A percentile compares a stretch with the other conserved stretches of the same genome.
Evolutionary conservation across 2,113 vertebrate genomes (phyloP).

Genomic region (Phalacrocorax pelagicus): DNA sequence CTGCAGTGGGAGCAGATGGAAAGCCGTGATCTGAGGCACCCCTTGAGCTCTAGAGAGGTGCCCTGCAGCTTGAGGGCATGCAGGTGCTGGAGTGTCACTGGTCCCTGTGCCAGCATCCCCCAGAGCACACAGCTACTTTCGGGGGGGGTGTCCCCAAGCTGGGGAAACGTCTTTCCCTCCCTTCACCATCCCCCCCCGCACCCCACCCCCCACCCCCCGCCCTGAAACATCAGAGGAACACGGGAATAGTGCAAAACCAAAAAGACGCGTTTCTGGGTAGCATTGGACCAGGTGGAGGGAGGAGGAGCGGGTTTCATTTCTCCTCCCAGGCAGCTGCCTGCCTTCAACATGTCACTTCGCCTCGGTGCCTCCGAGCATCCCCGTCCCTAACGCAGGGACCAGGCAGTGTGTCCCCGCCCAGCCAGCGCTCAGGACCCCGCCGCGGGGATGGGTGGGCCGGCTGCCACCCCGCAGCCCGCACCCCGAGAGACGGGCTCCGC

Average conservation of each 20-base stretch:
- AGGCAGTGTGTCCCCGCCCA: neutral
- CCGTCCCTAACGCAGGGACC: fast-evolving
- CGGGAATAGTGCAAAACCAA: neutral
- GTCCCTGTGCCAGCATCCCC: neutral
- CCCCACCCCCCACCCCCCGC: fast-evolving
- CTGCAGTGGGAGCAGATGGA: neutral
- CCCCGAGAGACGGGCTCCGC: neutral
- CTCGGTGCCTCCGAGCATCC: neutral
- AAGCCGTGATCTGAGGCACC: neutral
- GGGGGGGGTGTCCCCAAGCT: neutral
- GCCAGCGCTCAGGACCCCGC: neutral
- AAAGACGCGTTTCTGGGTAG: neutral
- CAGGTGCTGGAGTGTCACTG: neutral
- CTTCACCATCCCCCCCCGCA: too few species aligned
- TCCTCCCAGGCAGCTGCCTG: neutral
- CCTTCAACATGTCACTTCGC: neutral
- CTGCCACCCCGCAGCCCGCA: neutral
- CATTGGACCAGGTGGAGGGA: neutral
- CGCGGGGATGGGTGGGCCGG: neutral
- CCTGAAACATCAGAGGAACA: neutral
- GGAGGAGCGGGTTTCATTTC: neutral
- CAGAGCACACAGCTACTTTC: neutral
- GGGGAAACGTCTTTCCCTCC: neutral
- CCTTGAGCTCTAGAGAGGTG: neutral
- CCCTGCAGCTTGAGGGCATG: neutral